Base-by-base conservation (phyloP, 2,113 vertebrate species). In the Pitta sordida region DNA sequence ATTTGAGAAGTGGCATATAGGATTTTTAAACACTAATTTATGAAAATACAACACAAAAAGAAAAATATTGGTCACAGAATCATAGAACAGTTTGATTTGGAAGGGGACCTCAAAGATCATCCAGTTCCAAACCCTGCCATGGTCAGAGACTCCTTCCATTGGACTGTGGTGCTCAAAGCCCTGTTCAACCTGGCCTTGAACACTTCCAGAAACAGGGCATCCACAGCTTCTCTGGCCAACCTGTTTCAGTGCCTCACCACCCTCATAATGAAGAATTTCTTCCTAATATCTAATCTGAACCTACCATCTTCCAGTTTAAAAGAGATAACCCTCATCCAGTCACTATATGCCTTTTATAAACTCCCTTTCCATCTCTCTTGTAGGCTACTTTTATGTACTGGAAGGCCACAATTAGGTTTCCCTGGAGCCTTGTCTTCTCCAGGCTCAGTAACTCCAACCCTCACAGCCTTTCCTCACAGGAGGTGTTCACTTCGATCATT, bases 141-240 rank as follows among this genome's bases (percentile, higher is more conserved):
- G 4, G 14, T 9, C 44, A n/a, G n/a, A n/a, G n/a, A n/a, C n/a
- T n/a, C 41, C 6, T 56, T 56, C 43, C 21, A 70, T 20, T 2
- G 32, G n/a, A 27, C 0, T 51, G 55, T 14, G 3, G 3, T 78
- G 22, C 52, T 49, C 37, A 44, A 27, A 76, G 24, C 9, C 26
- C 5, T 13, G 18, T 32, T 2, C 41, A 62, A 4, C 14, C 11
- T 27, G 30, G 15, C 13, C 36, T 23, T 37, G 16, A 63, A 56
- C 10, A 26, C 19, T 13, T 13, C 6, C 44, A n/a, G 34, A 6
- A 7, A 41, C 6, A 1, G 13, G 8, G 4, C 1, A 77, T 3
- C 24, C 30, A 69, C 18, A 46, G 3, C 24, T 20, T 58, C 22
- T 6, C 29, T 11, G 39, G 21, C 13, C 21, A 85, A n/a, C 3